Evolutionary conservation across 2,113 vertebrate genomes (phyloP), one percentile per base, ranked within the genome.

Genomic region (Trogon surrucura): DNA sequence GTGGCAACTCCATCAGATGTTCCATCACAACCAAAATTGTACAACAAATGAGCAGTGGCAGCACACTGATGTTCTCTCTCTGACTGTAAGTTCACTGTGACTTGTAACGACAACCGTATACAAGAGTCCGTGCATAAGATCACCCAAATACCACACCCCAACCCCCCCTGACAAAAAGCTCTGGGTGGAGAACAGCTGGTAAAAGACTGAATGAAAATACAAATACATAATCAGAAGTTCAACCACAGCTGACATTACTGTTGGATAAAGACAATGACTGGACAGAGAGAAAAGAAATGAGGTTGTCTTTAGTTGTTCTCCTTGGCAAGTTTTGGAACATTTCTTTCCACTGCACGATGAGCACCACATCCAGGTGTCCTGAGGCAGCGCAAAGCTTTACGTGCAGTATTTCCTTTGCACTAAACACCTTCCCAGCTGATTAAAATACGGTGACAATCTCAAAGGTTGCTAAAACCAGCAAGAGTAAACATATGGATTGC

Each of bases 391-490:
- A 65, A 67, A 70, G 44, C 57, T 72, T 88, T 84, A 81, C 15
- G 23, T 65, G 48, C 48, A 65, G 20, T 58, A 45, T 36, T 88
- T 95, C 60, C 91, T 80, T 67, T 26, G 29, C 75, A 86, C 57
- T 7, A 4, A 81, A 92, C 50, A 50, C 58, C 18, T 87, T 89
- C 62, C 50, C 58, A 93, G 87, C 16, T 88, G 72, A 94, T 85
- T 69, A 71, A 95, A 93, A 85, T 41, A 78, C 74, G 77, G 32
- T 34, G 62, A 77, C 71, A 75, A 82, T 73, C 73, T 91, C 84
- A 70, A 92, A 93, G 80, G 56, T 88, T 88, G 81, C 75, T 80
- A 87, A 87, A 96, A 51, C 23, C 79, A 88, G 51, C 20, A 58
- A 23, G 73, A 80, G 27, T 60, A 91, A 94, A 83, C 85, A 88